These are phyloP conservation scores for Malaclemys terrapin DNA, from an alignment of 2,113 vertebrate species.

Conservation along the genomic window DNA sequence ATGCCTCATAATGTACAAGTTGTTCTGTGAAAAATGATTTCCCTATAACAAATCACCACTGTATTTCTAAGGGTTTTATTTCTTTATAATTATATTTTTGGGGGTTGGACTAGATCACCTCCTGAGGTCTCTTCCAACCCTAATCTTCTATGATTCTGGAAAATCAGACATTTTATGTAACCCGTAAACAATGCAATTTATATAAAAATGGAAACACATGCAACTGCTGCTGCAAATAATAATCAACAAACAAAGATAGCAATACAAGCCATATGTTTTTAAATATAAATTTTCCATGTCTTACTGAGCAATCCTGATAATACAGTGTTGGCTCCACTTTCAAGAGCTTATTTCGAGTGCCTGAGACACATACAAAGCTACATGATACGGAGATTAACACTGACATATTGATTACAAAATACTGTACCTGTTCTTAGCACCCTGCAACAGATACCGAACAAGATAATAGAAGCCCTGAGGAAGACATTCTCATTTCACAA, in stretches of 20 bases:
- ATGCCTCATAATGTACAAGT: background rate
- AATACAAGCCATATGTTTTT: background rate
- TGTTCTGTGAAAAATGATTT: background rate
- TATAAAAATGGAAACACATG: background rate
- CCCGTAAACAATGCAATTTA: background rate
- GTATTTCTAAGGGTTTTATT: background rate
- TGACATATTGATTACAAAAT: slow-evolving; percentile 83
- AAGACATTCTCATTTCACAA: slow-evolving; percentile 77
- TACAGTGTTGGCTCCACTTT: slow-evolving; percentile 70
- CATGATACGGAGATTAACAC: slow-evolving; percentile 71
- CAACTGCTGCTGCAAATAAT: fast-evolving
- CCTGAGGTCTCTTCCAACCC: too few species aligned
- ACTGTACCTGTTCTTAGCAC: slow-evolving; percentile 77
- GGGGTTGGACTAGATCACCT: too few species aligned
- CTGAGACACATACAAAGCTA: slow-evolving; percentile 75
- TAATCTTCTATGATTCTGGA: too few species aligned
- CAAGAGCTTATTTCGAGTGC: slow-evolving; percentile 72
- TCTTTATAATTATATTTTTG: too few species aligned
- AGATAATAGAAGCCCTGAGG: slow-evolving; percentile 70
- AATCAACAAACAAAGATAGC: background rate
- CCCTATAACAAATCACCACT: background rate
- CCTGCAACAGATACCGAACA: slow-evolving; percentile 62
- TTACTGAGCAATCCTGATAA: slow-evolving; percentile 61
- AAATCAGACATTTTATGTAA: background rate
- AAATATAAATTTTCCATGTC: slow-evolving; percentile 4